These are phyloP conservation scores for Octodon degus DNA, from an alignment of 2,113 vertebrate genomes.

Conservation along the genomic window DNA sequence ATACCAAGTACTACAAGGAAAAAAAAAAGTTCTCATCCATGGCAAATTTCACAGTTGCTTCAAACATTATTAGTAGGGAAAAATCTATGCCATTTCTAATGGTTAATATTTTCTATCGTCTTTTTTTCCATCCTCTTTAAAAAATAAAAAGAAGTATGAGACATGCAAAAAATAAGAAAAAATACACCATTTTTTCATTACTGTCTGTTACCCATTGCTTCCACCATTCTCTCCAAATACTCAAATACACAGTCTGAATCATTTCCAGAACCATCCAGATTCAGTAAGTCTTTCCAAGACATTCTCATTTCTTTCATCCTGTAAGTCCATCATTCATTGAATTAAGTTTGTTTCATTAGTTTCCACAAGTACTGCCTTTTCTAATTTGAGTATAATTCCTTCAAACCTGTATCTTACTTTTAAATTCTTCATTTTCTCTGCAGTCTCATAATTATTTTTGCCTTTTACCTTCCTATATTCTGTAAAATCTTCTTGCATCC, in stretches of 20 bases:
- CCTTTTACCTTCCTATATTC: not conserved
- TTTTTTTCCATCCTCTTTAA: no score
- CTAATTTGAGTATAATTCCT: not conserved
- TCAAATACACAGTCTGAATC: not conserved
- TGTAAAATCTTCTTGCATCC: not conserved
- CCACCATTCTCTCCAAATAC: not conserved
- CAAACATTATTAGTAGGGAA: not conserved
- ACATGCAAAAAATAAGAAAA: no score
- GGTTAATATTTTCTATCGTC: no score
- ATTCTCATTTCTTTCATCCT: not conserved
- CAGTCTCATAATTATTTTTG: not conserved
- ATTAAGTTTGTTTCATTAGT: not conserved
- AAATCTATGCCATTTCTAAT: not conserved
- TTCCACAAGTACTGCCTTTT: not conserved
- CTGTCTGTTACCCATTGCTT: not conserved
- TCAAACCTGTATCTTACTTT: not conserved
- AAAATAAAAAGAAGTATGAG: no score
- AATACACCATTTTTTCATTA: not conserved
- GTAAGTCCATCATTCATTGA: not conserved
- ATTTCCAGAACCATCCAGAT: not conserved
- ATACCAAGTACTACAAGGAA: not conserved
- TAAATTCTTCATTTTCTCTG: not conserved
- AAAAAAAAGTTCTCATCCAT: not conserved
- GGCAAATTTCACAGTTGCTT: constrained; percentile 20
- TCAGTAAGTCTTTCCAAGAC: not conserved